Evolutionary conservation across 1,140 invertebrate species (phyloP).

Genomic region (Alviniconcha marisindica): DNA sequence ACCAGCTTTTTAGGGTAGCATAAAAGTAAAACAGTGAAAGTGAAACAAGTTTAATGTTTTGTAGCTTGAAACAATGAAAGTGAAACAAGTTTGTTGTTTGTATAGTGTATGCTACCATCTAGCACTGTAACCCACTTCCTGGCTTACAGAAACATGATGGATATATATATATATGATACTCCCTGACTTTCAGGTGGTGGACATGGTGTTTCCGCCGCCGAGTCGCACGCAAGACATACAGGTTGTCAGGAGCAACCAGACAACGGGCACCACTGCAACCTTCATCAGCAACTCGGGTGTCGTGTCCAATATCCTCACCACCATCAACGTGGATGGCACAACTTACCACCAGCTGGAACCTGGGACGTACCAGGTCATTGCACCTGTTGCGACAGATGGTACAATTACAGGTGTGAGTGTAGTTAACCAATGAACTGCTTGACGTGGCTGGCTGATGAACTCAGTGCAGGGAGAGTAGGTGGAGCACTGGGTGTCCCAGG

Average conservation of each 20-base stretch:
- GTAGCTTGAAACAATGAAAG: too few relatives aligned
- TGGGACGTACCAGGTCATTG: not conserved
- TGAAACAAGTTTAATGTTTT: too few relatives aligned
- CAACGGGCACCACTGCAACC: not conserved
- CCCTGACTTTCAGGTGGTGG: not conserved
- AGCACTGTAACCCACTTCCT: too few relatives aligned
- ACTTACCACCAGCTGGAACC: slow-evolving; percentile 11
- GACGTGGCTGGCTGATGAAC: too few relatives aligned
- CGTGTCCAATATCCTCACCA: slow-evolving; percentile 8
- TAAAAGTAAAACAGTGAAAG: too few relatives aligned
- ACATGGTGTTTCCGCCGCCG: slow-evolving; percentile 21
- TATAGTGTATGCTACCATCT: too few relatives aligned
- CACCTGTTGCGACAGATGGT: not conserved
- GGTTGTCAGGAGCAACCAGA: not conserved
- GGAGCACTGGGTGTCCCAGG: too few relatives aligned
- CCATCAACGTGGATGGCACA: not conserved
- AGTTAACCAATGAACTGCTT: not conserved
- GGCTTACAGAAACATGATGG: too few relatives aligned
- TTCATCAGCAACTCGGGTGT: not conserved
- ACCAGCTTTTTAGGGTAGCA: too few relatives aligned
- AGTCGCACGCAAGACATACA: not conserved
- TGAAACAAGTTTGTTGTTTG: too few relatives aligned
- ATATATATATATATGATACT: too few relatives aligned
- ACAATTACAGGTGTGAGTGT: not conserved
- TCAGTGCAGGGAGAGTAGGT: too few relatives aligned